Evolutionary conservation across 1,140 invertebrate genomes (phyloP), one percentile per base, ranked within the genome.

Genomic region (Vanessa tameamea): DNA sequence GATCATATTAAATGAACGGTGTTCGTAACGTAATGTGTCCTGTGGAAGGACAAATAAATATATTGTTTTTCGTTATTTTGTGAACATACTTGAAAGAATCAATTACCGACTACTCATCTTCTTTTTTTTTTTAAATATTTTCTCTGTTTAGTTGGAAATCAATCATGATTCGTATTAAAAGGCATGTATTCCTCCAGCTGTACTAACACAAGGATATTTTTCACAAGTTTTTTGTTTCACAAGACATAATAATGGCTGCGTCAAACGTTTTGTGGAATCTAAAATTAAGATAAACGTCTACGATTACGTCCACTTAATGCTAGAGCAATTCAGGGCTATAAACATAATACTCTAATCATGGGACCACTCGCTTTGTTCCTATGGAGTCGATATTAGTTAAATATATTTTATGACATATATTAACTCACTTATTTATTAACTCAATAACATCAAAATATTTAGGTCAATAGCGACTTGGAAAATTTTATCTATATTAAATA

Each of bases 261-360:
- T 87, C 84, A 91, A 92, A 89, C 87, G 87, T 87, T 91, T 92
- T 87, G 84, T 86, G 83, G 85, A 84, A 87, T 83, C 85, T 80
- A 76, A 83, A 85, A 90, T 92, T 91, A 87, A 89, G 87, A 85
- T 92, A 92, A 92, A 92, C 87, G 87, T 82, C 82, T 75, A 75
- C 83, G 77, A 90, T 92, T 91, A 90, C 77, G 82, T 86, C 85
- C 83, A 85, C 87, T 91, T 91, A 90, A 89, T 86, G 82, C 80
- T 81, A 73, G 79, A 86, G 81, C 82, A 68, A 90, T 90, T 87
- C 83, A 66, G 80, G 81, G 63, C 85, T 82, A 91, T 92, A 92
- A 92, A 92, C 85, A 87, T 89, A 91, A 92, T 92, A 82, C 80
- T 79, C 88, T 90, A 90, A 90, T 89, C 82, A 83, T 81, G 78